Evolutionary conservation across 2,888 invertebrate genomes (phyloP).

Genomic region (Troilus luridus): DNA sequence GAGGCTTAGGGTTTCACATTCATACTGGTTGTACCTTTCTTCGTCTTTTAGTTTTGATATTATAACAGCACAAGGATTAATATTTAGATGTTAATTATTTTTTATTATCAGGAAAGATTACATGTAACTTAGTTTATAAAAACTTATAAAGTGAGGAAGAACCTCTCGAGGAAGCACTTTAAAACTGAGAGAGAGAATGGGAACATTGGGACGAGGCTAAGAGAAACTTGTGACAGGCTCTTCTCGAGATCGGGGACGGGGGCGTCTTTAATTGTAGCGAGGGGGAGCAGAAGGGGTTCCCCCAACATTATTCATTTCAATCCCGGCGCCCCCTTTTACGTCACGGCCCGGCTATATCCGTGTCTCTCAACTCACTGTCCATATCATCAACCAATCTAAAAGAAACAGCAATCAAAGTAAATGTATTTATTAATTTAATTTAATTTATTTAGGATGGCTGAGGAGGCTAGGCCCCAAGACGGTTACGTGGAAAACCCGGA

Average conservation of each 20-base stretch:
- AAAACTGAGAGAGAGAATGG: background rate
- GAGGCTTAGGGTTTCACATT: no score
- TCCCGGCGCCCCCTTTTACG: background rate
- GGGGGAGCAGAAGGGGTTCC: background rate
- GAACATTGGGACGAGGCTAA: background rate
- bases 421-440: no score
- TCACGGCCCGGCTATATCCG: background rate
- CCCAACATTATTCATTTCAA: slow-evolving; percentile 40
- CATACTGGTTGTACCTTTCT: no score
- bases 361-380: background rate
- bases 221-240: slow-evolving; percentile 30
- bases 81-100: no score
- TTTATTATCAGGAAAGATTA: no score
- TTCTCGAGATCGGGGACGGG: background rate
- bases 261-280: slow-evolving; percentile 40
- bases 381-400: background rate
- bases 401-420: background rate
- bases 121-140: background rate
- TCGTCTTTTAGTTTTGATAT: no score
- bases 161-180: background rate
- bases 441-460: no score
- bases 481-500: no score
- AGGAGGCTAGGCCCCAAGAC: no score
- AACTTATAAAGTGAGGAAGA: background rate
- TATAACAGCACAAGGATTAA: no score